Base-by-base conservation (phyloP, 1,140 invertebrate genomes). In the Heliconius eleuchia region DNA sequence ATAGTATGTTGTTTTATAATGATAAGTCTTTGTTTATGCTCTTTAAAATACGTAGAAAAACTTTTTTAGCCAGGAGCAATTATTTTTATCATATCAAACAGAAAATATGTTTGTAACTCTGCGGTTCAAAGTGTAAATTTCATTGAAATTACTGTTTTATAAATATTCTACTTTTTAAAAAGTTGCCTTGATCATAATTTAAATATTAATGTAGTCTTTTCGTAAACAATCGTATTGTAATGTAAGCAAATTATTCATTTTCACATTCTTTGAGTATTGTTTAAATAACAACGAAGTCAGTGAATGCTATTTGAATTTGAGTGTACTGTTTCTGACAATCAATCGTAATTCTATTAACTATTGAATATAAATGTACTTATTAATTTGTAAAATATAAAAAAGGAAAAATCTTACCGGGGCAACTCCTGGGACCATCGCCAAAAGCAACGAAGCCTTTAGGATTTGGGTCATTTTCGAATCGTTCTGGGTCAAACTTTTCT, bases 401-500 rank as follows among this genome's bases (percentile, higher is more conserved):
- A 11, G 27, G 8, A 23, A 52, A 77, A 19, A 70, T 80, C 87
- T 86, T 87, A 95, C 95, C 95, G 77, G 95, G 95, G 81, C 95
- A 96, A 85, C 94, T 95, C 19, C 95, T 92, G 3, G 95, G 95
- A 57, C 95, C 95, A 82, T 95, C 95, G 0, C 92, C 94, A 70
- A 93, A 95, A 19, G 92, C 92, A 18, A 95, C 76, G 79, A 94
- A 95, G 3, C 85, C 92, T 42, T 86, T 86, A 18, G 93, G 92
- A 80, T 89, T 91, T 18, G 83, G 75, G 78, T 90, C 88, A 34
- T 88, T 88, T 57, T 85, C 84, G 78, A 95, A 96, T 57, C 96
- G 88, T 55, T 97, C 96, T 0, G 96, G 96, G 82, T 95, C 89
- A 87, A 97, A 97, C 83, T 94, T 94, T 27, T 96, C 86, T 30